phyloP scores from a whole-genome alignment of 2,888 invertebrate genomes.

The Drosophila nr. fundita region DNA sequence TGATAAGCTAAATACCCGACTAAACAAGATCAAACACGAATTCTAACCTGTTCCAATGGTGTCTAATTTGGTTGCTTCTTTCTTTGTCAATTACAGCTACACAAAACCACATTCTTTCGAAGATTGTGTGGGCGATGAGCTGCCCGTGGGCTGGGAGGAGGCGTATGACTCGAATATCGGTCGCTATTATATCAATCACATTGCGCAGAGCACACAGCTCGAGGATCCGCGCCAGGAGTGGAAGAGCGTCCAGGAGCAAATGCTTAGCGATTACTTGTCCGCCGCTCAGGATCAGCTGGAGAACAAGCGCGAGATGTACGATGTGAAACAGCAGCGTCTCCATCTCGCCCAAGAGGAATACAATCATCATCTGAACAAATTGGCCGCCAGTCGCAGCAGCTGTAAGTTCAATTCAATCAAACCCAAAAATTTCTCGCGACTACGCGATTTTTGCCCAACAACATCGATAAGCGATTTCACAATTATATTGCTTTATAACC shows the following conservation, averaged over 20 bases:
- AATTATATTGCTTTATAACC: conserved; percentile 16
- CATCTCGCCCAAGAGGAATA: conserved; percentile 98
- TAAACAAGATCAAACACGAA: conserved; percentile 22
- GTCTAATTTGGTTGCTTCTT: conserved; percentile 4
- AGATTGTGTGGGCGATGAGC: conserved; percentile 98
- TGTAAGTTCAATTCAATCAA: conserved; percentile 87
- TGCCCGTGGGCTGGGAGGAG: conserved; percentile 99
- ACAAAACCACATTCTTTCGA: conserved; percentile 99
- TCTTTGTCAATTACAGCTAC: conserved; percentile 89
- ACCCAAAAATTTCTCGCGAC: neutral
- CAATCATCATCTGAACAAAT: conserved; percentile 94
- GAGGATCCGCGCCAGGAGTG: conserved; percentile 99
- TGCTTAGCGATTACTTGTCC: conserved; percentile 97
- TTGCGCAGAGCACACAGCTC: conserved; percentile 97
- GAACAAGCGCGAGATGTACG: conserved; percentile 98
- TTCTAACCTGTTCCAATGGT: conserved; percentile 16
- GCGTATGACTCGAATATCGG: conserved; percentile 97
- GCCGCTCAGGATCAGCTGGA: conserved; percentile 98
- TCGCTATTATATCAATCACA: conserved; percentile 98
- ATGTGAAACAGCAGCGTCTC: conserved; percentile 97
- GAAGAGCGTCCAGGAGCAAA: conserved; percentile 97
- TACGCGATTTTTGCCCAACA: conserved; percentile 18
- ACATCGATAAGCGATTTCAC: conserved; percentile 35
- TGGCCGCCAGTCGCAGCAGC: conserved; percentile 95
- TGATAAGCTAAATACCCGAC: conserved; percentile 36